Percentiles rank a stretch among this genome's conserved stretches.
phyloP scores from a whole-genome alignment of 1,140 invertebrate genomes.

The Conus betulinus region DNA sequence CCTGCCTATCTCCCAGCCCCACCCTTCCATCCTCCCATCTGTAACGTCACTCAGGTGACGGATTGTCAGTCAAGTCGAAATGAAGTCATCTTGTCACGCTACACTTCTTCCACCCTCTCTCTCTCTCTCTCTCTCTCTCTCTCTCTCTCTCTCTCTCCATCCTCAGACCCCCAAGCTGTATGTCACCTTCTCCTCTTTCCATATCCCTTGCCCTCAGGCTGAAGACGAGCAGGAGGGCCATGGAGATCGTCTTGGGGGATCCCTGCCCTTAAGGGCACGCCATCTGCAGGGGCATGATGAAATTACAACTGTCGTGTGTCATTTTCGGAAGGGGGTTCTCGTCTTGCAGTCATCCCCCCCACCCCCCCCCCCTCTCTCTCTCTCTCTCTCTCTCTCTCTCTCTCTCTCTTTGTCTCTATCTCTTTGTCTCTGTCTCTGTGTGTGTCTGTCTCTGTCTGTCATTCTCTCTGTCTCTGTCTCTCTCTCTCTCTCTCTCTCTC shows the following conservation, averaged over 20 bases:
- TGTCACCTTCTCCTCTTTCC: background rate
- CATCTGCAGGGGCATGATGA: background rate
- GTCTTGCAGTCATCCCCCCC: background rate
- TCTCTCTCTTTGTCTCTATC: too few relatives aligned
- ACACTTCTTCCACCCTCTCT: background rate
- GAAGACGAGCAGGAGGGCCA: background rate
- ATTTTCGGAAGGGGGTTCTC: background rate
- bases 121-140: too few relatives aligned
- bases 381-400: too few relatives aligned
- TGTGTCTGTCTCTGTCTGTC: too few relatives aligned
- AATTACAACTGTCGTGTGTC: constrained; percentile 13
- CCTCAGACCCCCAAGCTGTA: background rate
- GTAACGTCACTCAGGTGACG: background rate
- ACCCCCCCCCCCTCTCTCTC: too few relatives aligned
- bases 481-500: too few relatives aligned
- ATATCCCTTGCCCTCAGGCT: background rate
- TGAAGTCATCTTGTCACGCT: background rate
- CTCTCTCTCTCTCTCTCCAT: background rate
- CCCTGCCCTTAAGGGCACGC: background rate
- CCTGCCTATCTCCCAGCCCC: background rate
- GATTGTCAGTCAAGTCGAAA: background rate
- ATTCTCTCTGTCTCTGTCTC: too few relatives aligned
- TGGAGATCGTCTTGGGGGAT: background rate
- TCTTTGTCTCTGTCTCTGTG: too few relatives aligned
- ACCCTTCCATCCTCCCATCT: background rate